These are phyloP conservation scores for Tetragnatha montana DNA, from an alignment of 2,888 invertebrate species.

Conservation along the genomic window DNA sequence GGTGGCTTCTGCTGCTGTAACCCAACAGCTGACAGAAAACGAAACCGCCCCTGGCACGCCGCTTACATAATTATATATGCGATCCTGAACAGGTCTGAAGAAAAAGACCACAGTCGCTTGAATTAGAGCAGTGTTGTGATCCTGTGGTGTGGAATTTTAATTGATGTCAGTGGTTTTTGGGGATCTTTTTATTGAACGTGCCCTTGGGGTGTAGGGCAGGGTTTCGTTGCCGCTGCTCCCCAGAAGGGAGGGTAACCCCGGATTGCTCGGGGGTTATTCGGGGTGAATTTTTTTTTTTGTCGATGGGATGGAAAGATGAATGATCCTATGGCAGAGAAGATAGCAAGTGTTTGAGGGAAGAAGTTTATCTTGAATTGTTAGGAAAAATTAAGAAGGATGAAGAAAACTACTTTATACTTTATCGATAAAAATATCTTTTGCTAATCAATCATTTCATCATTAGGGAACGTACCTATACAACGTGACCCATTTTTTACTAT, in stretches of 20 bases:
- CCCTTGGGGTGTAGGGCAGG: background rate
- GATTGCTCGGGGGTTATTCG: background rate
- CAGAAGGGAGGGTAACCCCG: background rate
- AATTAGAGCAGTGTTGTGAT: slow-evolving; percentile 34
- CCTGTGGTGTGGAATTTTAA: slow-evolving; percentile 39
- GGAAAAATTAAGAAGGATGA: too few species aligned
- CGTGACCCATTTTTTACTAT: too few species aligned
- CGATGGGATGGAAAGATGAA: too few species aligned
- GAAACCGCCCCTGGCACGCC: slow-evolving; percentile 52
- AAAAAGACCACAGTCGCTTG: slow-evolving; percentile 27
- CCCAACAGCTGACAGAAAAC: slow-evolving; percentile 10
- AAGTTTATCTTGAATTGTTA: too few species aligned
- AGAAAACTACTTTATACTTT: too few species aligned
- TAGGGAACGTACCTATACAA: too few species aligned
- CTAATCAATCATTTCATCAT: too few species aligned
- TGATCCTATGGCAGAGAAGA: too few species aligned
- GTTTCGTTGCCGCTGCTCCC: background rate
- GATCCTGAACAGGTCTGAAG: background rate
- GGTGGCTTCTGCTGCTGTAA: background rate
- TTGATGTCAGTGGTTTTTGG: slow-evolving; percentile 39
- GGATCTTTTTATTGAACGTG: background rate
- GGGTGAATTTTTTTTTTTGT: slow-evolving; percentile 2
- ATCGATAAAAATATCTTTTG: too few species aligned
- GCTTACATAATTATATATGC: slow-evolving; percentile 36
- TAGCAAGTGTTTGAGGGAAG: too few species aligned